Conservation (phyloP, 92 coral and sea anemone genomes). For the Porites divaricata region DNA sequence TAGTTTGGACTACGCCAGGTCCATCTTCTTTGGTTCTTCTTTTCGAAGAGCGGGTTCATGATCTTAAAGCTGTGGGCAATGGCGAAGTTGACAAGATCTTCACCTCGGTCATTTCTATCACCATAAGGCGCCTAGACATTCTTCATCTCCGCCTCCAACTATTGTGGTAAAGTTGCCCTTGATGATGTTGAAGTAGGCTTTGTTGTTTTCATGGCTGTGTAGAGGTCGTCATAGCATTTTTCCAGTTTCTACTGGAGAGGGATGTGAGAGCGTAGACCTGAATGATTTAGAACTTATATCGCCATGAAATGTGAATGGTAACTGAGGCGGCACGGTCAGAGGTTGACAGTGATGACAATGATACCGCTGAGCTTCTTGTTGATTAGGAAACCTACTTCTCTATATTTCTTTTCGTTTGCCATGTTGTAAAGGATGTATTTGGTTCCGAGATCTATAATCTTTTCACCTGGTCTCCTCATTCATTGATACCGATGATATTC, state of each 20-base stretch:
- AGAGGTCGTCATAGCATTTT: neutral
- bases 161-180: neutral
- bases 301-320: neutral
- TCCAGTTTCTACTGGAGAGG: neutral
- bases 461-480: neutral
- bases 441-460: neutral
- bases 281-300: neutral
- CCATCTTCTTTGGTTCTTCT: neutral
- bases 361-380: too few species aligned
- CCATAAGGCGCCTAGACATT: neutral
- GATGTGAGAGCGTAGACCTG: neutral
- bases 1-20: neutral
- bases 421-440: neutral
- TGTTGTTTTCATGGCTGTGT: neutral
- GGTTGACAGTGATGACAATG: neutral
- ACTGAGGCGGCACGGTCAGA: neutral
- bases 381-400: too few species aligned
- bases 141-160: conserved; percentile 5
- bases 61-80: neutral
- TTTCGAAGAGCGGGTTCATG: neutral
- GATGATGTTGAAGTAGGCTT: conserved; percentile 1
- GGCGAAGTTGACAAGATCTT: neutral
- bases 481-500: neutral
- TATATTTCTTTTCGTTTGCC: neutral
- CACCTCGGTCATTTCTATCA: neutral